These are phyloP conservation scores for Salvelinus sp. DNA, from an alignment of 2,113 vertebrate genomes.

Conservation along the genomic window DNA sequence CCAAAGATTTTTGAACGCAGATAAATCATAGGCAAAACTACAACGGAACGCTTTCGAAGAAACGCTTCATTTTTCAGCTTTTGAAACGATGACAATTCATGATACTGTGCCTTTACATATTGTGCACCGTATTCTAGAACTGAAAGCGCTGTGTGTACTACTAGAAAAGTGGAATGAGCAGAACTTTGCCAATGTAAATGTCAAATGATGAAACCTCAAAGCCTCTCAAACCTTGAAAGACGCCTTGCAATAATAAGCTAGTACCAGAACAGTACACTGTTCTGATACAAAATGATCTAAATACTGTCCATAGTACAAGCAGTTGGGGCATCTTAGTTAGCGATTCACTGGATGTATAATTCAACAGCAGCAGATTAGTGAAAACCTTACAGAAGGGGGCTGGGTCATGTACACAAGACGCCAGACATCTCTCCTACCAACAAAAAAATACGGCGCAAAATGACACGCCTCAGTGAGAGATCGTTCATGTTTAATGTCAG, in stretches of 20 bases:
- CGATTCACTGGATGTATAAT: slow-evolving; percentile 83
- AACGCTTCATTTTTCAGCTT: too few relatives aligned
- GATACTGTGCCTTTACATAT: too few relatives aligned
- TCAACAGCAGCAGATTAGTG: slow-evolving; percentile 77
- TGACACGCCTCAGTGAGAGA: slow-evolving; percentile 53
- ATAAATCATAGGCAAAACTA: too few relatives aligned
- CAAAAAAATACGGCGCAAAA: slow-evolving; percentile 2
- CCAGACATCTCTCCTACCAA: slow-evolving; percentile 15
- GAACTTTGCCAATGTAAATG: slow-evolving; percentile 11
- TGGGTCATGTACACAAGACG: slow-evolving; percentile 34
- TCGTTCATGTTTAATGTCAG: slow-evolving; percentile 70
- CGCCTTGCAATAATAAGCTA: slow-evolving; percentile 55
- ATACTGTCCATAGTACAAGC: slow-evolving; percentile 67
- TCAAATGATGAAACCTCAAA: slow-evolving; percentile 48
- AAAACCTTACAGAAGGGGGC: slow-evolving; percentile 57
- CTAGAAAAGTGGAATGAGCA: slow-evolving; percentile 33
- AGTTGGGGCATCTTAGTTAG: slow-evolving; percentile 60
- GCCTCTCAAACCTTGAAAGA: slow-evolving; percentile 65
- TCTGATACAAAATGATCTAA: slow-evolving; percentile 57
- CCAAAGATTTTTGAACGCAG: too few relatives aligned
- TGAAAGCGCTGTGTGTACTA: background rate
- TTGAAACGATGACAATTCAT: too few relatives aligned
- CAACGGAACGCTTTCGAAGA: too few relatives aligned
- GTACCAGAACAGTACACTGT: slow-evolving; percentile 42
- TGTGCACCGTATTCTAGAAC: too few relatives aligned